Percentiles rank a stretch among this genome's conserved stretches.
phyloP scores from a whole-genome alignment of 1,140 invertebrate species.

The Cheumatopsyche charites region DNA sequence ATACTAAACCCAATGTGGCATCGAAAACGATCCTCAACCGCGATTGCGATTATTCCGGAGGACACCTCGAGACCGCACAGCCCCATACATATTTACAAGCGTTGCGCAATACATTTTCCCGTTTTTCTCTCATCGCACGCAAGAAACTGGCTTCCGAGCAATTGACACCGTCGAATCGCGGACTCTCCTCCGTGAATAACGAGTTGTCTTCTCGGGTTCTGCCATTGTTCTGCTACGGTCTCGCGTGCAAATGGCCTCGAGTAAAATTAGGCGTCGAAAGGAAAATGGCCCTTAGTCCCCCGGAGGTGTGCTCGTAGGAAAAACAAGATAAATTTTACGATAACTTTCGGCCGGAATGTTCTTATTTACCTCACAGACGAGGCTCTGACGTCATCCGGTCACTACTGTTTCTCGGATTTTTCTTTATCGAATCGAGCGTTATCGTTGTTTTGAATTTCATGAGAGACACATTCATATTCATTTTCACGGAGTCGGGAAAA shows the following conservation, averaged over 20 bases:
- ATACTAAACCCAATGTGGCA: too few relatives aligned
- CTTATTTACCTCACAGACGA: slow-evolving; percentile 11
- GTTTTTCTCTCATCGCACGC: background rate
- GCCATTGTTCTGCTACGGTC: background rate
- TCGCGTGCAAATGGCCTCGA: background rate
- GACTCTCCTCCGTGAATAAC: too few relatives aligned
- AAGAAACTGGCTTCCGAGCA: slow-evolving; percentile 21
- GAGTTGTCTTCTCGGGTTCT: background rate
- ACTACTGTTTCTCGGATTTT: background rate
- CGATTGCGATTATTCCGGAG: too few relatives aligned
- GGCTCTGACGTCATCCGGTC: too few relatives aligned
- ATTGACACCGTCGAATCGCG: slow-evolving; percentile 18
- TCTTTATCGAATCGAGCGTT: too few relatives aligned
- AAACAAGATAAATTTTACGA: slow-evolving; percentile 28
- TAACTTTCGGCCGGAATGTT: slow-evolving; percentile 5
- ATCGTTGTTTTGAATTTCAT: too few relatives aligned
- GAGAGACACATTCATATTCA: too few relatives aligned
- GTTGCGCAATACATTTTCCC: too few relatives aligned
- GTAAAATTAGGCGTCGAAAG: slow-evolving; percentile 15
- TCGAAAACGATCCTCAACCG: too few relatives aligned
- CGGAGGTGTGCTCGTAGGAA: background rate
- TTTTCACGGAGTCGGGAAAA: too few relatives aligned
- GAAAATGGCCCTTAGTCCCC: background rate
- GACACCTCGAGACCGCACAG: too few relatives aligned
- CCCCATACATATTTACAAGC: too few relatives aligned